Conservation (phyloP, 2,888 invertebrate species). For the Drosophila flavopinicola region DNA sequence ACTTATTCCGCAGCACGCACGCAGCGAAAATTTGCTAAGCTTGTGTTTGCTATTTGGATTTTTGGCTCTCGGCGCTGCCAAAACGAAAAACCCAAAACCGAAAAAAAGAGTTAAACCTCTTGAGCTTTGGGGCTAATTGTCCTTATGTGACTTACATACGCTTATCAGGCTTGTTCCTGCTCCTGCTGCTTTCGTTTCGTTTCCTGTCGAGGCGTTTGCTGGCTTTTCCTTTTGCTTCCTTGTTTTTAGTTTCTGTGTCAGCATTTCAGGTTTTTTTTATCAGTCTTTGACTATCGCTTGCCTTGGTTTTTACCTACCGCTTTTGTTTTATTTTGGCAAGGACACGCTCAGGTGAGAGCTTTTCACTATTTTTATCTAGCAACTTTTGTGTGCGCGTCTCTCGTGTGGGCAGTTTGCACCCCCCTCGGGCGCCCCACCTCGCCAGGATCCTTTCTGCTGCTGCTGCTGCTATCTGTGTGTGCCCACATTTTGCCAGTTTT, state of each 20-base stretch:
- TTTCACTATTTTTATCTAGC: constrained; percentile 46
- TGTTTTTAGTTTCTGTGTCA: constrained; percentile 17
- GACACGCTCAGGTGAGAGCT: constrained; percentile 48
- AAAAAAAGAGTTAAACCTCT: constrained; percentile 65
- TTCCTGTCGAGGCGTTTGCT: constrained; percentile 19
- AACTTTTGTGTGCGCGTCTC: constrained; percentile 39
- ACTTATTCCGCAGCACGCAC: constrained; percentile 49
- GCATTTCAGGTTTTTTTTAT: too few relatives aligned
- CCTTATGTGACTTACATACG: constrained; percentile 79
- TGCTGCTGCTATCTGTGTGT: constrained; percentile 33
- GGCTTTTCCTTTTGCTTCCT: constrained; percentile 35
- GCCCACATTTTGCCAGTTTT: constrained; percentile 34
- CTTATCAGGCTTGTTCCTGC: constrained; percentile 46
- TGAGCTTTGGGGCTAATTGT: constrained; percentile 81
- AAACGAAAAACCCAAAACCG: constrained; percentile 1
- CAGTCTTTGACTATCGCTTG: constrained; percentile 59
- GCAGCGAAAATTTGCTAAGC: constrained; percentile 24
- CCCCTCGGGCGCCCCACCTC: background rate
- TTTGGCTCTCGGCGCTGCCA: constrained; percentile 8
- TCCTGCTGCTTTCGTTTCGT: constrained; percentile 14
- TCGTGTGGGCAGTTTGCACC: constrained; percentile 56
- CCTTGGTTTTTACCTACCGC: constrained; percentile 31
- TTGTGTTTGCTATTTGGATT: constrained; percentile 36
- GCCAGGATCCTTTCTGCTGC: background rate
- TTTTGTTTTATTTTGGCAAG: constrained; percentile 64